Base-by-base conservation (phyloP, 2,797 vertebrate genomes). In the Alosa sapidissima region DNA sequence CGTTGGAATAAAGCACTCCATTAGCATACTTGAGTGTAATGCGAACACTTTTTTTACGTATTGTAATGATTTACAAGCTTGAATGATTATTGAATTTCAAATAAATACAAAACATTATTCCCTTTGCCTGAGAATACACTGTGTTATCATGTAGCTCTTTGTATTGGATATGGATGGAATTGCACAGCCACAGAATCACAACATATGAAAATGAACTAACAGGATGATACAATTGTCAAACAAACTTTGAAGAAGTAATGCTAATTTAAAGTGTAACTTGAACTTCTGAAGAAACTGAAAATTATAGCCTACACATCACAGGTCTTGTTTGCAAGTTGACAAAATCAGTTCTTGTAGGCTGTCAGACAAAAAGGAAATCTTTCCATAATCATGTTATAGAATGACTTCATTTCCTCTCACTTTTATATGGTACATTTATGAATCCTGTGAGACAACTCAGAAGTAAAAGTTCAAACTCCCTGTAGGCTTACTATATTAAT, bases 11-110 rank as follows among this genome's bases (percentile, higher is more conserved):
- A 19, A 78, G 36, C 72, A 78, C 72, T 78, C 72, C 72, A 78
- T 78, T 21, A 78, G 14, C 19, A 47, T 78, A 78, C 72, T 47
- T 78, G 41, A 47, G 72, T 78, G 41, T 41, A 78, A 45, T 45
- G 68, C 1, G 16, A 47, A 78, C 3, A 78, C 36, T 19, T 75
- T 75, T 78, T 78, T 47, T 78, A 78, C 72, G 47, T 47, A 11
- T 75, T 75, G 72, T 78, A 78, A 19, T 21, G 41, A 10, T 47
- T 47, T 78, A 78, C 41, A 78, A 47, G 72, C 41, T 78, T 78
- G 72, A 78, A 78, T 78, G 19, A 78, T 14, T 21, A 47, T 36
- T 72, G 16, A 47, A 78, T 78, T 78, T 78, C 19, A 21, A 78
- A 78, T 78, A 78, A 78, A 78, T 47, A 47, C 19, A 47, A 78